Evolutionary conservation across 1,140 invertebrate genomes (phyloP).

Genomic region (Microvelia longipes): DNA sequence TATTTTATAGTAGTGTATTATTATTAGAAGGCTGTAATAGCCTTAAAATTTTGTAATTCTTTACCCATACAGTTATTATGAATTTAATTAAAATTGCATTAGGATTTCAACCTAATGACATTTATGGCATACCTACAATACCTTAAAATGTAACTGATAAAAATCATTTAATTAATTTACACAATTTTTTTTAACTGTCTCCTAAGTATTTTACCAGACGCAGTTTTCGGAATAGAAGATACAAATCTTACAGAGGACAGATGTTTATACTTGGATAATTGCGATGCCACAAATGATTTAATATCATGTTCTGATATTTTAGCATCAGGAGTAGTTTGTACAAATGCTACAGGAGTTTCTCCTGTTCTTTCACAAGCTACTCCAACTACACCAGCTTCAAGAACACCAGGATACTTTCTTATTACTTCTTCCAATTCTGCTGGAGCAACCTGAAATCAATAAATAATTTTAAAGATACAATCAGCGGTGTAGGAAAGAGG

Average conservation of each 20-base stretch:
- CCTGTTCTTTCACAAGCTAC: slow-evolving; percentile 44
- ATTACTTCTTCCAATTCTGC: slow-evolving; percentile 56
- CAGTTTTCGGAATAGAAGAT: slow-evolving; percentile 51
- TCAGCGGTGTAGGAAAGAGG: neutral
- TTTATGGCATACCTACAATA: too few relatives aligned
- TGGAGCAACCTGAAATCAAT: slow-evolving; percentile 37
- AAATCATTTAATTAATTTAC: too few relatives aligned
- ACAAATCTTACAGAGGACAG: slow-evolving; percentile 51
- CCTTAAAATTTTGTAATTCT: too few relatives aligned
- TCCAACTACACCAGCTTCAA: slow-evolving; percentile 56
- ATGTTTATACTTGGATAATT: slow-evolving; percentile 49
- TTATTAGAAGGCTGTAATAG: too few relatives aligned
- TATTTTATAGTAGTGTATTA: too few relatives aligned
- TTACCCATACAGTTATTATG: too few relatives aligned
- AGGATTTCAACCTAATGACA: too few relatives aligned
- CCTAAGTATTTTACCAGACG: slow-evolving; percentile 58
- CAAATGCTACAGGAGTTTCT: slow-evolving; percentile 44
- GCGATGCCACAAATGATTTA: slow-evolving; percentile 39
- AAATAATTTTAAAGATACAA: neutral
- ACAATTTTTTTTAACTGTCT: slow-evolving; percentile 33
- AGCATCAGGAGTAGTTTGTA: slow-evolving; percentile 37
- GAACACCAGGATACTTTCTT: slow-evolving; percentile 43
- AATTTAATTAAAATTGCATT: too few relatives aligned
- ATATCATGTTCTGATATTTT: slow-evolving; percentile 34
- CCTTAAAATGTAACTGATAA: too few relatives aligned